Evolutionary conservation across 1,140 invertebrate genomes (phyloP).

Genomic region (Octopus sinensis): DNA sequence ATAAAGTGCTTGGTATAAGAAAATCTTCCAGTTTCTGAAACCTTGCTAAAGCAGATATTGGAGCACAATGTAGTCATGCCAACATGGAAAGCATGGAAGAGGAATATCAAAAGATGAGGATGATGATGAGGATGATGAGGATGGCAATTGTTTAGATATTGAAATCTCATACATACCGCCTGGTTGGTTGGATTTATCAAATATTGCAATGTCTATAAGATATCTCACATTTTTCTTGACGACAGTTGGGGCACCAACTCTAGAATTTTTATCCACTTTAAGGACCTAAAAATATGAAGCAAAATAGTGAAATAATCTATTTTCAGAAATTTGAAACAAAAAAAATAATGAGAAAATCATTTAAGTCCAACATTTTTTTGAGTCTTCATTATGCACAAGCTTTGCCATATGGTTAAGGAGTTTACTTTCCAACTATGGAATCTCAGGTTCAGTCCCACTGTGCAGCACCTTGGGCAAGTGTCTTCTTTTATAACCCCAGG

Average conservation of each 20-base stretch:
- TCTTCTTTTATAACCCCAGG: no score
- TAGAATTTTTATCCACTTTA: conserved; percentile 32
- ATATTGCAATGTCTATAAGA: conserved; percentile 85
- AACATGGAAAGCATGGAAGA: no score
- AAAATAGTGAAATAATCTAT: neutral
- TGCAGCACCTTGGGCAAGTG: neutral
- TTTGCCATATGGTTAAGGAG: neutral
- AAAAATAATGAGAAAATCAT: neutral
- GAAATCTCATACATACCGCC: conserved; percentile 20
- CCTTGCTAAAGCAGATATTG: no score
- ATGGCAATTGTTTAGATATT: no score
- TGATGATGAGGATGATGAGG: no score
- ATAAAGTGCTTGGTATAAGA: no score
- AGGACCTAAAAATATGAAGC: conserved; percentile 32
- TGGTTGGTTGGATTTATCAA: conserved; percentile 65
- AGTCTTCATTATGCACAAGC: neutral
- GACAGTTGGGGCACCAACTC: conserved; percentile 42
- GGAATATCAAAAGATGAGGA: no score
- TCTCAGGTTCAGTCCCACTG: neutral
- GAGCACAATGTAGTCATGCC: no score
- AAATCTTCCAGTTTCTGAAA: no score
- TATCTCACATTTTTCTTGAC: conserved; percentile 80
- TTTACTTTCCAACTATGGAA: neutral
- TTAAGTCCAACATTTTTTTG: neutral
- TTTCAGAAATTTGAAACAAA: neutral